Conservation (phyloP, 2,113 vertebrate species). For the Solea senegalensis region DNA sequence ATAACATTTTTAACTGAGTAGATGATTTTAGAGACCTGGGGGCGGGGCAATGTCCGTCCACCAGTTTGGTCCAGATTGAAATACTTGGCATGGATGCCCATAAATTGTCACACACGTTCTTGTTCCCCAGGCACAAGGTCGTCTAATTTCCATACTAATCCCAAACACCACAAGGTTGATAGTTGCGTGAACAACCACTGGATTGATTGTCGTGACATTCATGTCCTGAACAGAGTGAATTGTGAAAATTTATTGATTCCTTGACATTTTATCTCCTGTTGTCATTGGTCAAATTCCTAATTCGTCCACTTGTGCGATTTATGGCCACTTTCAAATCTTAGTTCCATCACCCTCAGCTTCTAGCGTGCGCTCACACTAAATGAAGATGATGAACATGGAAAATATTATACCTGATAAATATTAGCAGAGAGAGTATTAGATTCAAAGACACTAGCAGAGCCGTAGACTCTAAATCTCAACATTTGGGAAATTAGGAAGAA, state of each 20-base stretch:
- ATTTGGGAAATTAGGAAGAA: not conserved
- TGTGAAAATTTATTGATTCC: not conserved
- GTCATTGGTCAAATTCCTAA: not conserved
- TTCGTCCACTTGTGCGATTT: not conserved
- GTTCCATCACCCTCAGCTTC: not conserved
- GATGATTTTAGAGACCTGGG: no score
- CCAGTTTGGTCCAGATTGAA: not conserved
- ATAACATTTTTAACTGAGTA: no score
- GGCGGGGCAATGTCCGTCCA: not conserved
- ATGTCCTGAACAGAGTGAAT: not conserved
- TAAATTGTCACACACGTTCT: not conserved
- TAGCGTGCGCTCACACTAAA: not conserved
- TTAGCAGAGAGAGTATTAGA: not conserved
- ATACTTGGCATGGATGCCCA: not conserved
- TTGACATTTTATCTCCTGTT: not conserved
- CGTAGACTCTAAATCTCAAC: not conserved
- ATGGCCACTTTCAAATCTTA: constrained; percentile 1
- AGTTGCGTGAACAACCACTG: not conserved
- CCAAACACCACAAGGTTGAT: not conserved
- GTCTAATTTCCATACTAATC: not conserved
- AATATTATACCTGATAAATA: not conserved
- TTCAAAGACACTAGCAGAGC: not conserved
- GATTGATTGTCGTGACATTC: not conserved
- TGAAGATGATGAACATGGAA: not conserved
- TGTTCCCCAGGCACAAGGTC: not conserved